A percentile compares a stretch with the other conserved stretches of the same genome.
These are phyloP conservation scores for Natator depressus DNA, from an alignment of 2,113 vertebrate species.

Conservation along the genomic window DNA sequence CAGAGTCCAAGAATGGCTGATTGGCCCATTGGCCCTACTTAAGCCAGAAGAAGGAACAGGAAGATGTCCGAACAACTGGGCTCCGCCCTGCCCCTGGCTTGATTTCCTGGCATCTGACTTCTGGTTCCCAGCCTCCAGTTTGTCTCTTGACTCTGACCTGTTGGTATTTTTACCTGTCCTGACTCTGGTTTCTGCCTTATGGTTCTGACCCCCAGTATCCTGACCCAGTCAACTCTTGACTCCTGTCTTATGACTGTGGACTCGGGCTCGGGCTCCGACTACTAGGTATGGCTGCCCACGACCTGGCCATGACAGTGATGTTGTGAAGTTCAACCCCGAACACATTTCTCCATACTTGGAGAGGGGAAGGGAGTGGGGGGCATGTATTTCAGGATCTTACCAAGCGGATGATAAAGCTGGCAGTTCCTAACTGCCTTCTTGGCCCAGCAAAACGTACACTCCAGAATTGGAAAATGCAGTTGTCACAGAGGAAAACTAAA, in stretches of 20 bases:
- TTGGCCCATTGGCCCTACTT: no score
- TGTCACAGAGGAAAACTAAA: constrained; percentile 70
- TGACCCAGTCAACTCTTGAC: background rate
- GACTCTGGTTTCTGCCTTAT: background rate
- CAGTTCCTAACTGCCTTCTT: constrained; percentile 67
- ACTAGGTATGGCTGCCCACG: background rate
- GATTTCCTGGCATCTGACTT: background rate
- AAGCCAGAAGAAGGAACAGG: no score
- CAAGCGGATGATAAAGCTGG: constrained; percentile 47
- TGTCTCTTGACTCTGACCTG: background rate
- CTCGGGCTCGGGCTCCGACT: background rate
- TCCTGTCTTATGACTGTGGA: background rate
- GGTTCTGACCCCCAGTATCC: background rate
- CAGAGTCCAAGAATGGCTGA: background rate
- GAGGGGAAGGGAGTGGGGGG: no score
- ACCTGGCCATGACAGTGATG: background rate
- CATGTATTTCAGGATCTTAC: constrained; percentile 60
- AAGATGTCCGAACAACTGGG: background rate
- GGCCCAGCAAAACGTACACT: constrained; percentile 58
- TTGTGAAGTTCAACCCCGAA: constrained; percentile 3
- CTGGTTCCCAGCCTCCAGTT: background rate
- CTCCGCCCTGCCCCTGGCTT: no score
- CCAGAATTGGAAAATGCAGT: constrained; percentile 58
- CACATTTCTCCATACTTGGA: constrained; percentile 25
- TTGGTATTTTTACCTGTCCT: background rate